A percentile compares a stretch with the other conserved stretches of the same genome.
Conservation (phyloP, 2,888 invertebrate species). For the Trilocha varians region DNA sequence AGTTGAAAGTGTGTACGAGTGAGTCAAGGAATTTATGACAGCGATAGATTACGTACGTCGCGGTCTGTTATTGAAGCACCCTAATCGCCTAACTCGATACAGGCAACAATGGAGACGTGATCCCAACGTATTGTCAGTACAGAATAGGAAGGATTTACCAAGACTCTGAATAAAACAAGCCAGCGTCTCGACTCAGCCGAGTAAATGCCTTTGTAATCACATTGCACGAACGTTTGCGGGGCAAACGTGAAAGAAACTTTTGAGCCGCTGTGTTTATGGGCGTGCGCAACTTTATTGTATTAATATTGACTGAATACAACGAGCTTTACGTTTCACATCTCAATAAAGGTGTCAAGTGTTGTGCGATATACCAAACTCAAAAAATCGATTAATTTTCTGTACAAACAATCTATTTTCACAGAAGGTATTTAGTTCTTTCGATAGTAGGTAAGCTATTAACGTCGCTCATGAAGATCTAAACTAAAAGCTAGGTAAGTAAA, state of each 20-base stretch:
- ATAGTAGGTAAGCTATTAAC: too few relatives aligned
- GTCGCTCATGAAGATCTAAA: too few relatives aligned
- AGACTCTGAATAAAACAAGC: slow-evolving; percentile 57
- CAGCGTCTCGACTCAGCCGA: slow-evolving; percentile 37
- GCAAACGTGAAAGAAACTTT: slow-evolving; percentile 32
- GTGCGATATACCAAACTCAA: too few relatives aligned
- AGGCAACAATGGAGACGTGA: slow-evolving; percentile 48
- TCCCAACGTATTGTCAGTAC: slow-evolving; percentile 50
- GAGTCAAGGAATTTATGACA: slow-evolving; percentile 24
- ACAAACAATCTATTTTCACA: too few relatives aligned
- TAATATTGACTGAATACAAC: slow-evolving; percentile 6
- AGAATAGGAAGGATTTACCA: slow-evolving; percentile 60
- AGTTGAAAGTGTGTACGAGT: slow-evolving; percentile 5
- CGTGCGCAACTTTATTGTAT: slow-evolving; percentile 10
- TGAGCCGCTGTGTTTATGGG: slow-evolving; percentile 14
- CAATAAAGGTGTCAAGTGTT: too few relatives aligned
- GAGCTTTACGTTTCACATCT: too few relatives aligned
- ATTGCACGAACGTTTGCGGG: slow-evolving; percentile 31
- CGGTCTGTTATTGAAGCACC: slow-evolving; percentile 43
- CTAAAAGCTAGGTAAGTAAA: too few relatives aligned
- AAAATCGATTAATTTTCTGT: too few relatives aligned
- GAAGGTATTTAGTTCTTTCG: too few relatives aligned
- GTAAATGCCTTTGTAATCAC: slow-evolving; percentile 56
- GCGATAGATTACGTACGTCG: slow-evolving; percentile 30
- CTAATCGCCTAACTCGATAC: slow-evolving; percentile 59